Evolutionary conservation across 1,140 invertebrate species (phyloP).

Genomic region (Aphis gossypii): DNA sequence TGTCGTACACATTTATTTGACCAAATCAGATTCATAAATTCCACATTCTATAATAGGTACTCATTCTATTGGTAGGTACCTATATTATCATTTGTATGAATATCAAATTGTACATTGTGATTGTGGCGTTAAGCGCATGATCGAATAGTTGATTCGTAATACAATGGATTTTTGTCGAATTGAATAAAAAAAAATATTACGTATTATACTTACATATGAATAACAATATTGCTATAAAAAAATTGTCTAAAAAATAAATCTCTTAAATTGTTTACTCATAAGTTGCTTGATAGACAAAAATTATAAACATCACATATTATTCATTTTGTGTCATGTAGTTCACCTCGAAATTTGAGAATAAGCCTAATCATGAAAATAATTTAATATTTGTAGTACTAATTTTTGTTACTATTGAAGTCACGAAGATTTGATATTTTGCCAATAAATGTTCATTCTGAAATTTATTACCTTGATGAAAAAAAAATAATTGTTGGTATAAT

Average conservation of each 20-base stretch:
- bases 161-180: conserved; percentile 16
- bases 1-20: not conserved
- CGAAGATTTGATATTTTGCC: not conserved
- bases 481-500: not conserved
- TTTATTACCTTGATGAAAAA: not conserved
- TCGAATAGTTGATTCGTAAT: not conserved
- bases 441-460: not conserved
- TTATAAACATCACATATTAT: conserved; percentile 3
- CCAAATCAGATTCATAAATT: conserved; percentile 22
- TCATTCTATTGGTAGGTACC: not conserved
- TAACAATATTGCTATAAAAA: not conserved
- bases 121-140: not conserved
- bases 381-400: not conserved
- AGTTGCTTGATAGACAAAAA: not conserved
- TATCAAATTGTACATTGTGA: not conserved
- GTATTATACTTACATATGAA: not conserved
- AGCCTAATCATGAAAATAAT: conserved; percentile 47
- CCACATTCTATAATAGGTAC: not conserved
- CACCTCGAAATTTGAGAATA: conserved; percentile 47
- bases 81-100: conserved; percentile 7
- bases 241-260: not conserved
- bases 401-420: not conserved
- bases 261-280: not conserved
- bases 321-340: conserved; percentile 31
- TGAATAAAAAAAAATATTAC: not conserved